Base-by-base conservation (phyloP, 2,797 vertebrate genomes). In the Yasuhikotakia modesta region DNA sequence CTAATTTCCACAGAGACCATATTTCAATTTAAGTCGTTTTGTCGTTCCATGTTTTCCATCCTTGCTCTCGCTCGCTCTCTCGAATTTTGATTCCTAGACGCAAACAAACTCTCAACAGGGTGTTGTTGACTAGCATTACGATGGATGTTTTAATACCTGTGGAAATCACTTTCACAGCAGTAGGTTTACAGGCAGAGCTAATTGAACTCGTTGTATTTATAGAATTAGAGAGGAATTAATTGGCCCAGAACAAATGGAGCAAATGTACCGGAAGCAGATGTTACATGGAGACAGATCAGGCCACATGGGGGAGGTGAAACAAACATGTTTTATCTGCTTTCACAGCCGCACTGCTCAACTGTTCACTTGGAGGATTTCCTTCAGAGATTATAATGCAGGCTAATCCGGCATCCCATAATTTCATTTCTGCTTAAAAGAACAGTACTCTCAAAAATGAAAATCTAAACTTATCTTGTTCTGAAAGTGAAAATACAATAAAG, bases 151-250 rank as follows among this genome's bases (percentile, higher is more conserved):
- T 85, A 83, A 87, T 88, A 91, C 87, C 88, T 90, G 87, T 89
- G 85, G 89, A 90, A 86, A 87, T 89, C 85, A 84, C 82, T 87
- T 91, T 88, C 85, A 86, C 69, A 27, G 79, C 61, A 75, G 81
- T 64, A 74, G 86, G 87, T 89, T 89, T 88, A 90, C 85, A 89
- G 81, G 82, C 84, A 70, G 78, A 82, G 53, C 83, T 91, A 88
- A 92, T 92, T 88, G 88, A 90, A 85, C 81, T 73, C 78, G 85
- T 79, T 87, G 81, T 88, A 89, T 91, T 91, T 87, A 88, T 87
- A 88, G 85, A 91, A 86, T 88, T 88, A 89, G 82, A 58, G 4
- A 74, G 67, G 83, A 82, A 88, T 87, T 88, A 87, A 91, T 86
- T 89, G 85, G 83, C 88, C 86, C 81, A 82, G 86, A 90, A 87